Percentiles rank a stretch among this genome's conserved stretches.
These are phyloP conservation scores for Drosophila melanosoma DNA, from an alignment of 2,888 invertebrate species.

Conservation along the genomic window DNA sequence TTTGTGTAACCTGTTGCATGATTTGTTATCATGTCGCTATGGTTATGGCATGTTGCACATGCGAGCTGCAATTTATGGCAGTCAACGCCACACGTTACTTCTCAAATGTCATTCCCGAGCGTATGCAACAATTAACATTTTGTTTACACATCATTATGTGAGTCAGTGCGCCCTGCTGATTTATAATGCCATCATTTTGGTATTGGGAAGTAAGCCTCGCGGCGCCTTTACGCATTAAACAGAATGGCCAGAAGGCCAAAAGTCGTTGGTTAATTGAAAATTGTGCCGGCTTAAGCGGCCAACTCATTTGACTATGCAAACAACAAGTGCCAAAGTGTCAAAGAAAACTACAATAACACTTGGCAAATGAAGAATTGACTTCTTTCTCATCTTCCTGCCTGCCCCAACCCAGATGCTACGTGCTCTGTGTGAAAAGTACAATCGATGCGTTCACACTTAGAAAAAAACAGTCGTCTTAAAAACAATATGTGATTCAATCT, in stretches of 20 bases:
- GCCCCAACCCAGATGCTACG: slow-evolving; percentile 30
- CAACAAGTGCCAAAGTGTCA: slow-evolving; percentile 41
- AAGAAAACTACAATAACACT: slow-evolving; percentile 30
- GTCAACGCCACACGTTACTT: slow-evolving; percentile 46
- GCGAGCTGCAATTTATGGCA: slow-evolving; percentile 53
- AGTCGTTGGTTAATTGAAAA: slow-evolving; percentile 54
- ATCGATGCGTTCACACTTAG: background rate
- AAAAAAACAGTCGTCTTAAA: background rate
- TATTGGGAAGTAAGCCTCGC: slow-evolving; percentile 33
- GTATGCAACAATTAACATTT: slow-evolving; percentile 31
- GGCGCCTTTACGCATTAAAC: slow-evolving; percentile 27
- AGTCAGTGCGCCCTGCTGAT: slow-evolving; percentile 8
- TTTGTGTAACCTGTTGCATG: slow-evolving; percentile 72
- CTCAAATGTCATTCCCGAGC: background rate
- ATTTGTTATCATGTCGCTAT: slow-evolving; percentile 48
- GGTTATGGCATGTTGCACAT: slow-evolving; percentile 41
- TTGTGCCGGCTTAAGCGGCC: slow-evolving; percentile 22
- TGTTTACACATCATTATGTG: slow-evolving; percentile 68
- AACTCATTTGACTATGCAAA: slow-evolving; percentile 64
- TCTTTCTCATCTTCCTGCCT: background rate
- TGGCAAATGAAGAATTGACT: background rate
- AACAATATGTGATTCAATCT: background rate
- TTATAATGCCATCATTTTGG: slow-evolving; percentile 40
- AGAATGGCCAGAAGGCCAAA: slow-evolving; percentile 9
- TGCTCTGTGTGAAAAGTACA: slow-evolving; percentile 42